Conservation (phyloP, 2,888 invertebrate species). For the Gortyna flavago region DNA sequence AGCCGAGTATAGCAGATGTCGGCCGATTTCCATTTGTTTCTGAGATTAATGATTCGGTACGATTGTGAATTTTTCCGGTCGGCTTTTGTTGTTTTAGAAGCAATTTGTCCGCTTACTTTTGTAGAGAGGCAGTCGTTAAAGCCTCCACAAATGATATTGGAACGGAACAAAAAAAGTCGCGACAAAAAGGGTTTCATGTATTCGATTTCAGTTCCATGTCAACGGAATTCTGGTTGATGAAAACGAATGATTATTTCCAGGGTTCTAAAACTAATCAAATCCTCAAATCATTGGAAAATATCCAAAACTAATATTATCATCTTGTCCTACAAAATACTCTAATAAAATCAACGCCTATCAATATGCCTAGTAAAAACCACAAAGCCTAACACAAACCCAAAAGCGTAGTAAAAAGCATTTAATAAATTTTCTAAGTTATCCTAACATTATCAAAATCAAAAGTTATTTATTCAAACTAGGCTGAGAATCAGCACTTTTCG, state of each 20-base stretch:
- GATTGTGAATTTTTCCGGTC: constrained; percentile 90
- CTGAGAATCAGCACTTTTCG: too few relatives aligned
- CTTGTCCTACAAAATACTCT: neutral
- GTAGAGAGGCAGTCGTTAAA: constrained; percentile 88
- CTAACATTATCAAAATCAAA: too few relatives aligned
- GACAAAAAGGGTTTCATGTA: constrained; percentile 74
- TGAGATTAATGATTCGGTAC: constrained; percentile 90
- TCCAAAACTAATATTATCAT: neutral
- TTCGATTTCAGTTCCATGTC: constrained; percentile 56
- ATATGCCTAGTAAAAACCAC: neutral
- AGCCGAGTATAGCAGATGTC: constrained; percentile 89
- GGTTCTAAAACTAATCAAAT: constrained; percentile 5
- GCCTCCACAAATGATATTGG: constrained; percentile 87
- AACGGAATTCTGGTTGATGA: constrained; percentile 20
- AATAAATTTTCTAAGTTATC: neutral
- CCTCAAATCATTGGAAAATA: constrained; percentile 1
- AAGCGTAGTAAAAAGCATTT: neutral
- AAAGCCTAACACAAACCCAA: neutral
- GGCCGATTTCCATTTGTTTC: constrained; percentile 90
- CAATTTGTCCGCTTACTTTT: constrained; percentile 90
- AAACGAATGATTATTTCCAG: constrained; percentile 10
- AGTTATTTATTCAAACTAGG: too few relatives aligned
- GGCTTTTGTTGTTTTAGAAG: constrained; percentile 90
- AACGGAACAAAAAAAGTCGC: constrained; percentile 78
- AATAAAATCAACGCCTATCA: neutral